Base-by-base conservation (phyloP, 2,888 invertebrate species). In the Leucoma salicis region DNA sequence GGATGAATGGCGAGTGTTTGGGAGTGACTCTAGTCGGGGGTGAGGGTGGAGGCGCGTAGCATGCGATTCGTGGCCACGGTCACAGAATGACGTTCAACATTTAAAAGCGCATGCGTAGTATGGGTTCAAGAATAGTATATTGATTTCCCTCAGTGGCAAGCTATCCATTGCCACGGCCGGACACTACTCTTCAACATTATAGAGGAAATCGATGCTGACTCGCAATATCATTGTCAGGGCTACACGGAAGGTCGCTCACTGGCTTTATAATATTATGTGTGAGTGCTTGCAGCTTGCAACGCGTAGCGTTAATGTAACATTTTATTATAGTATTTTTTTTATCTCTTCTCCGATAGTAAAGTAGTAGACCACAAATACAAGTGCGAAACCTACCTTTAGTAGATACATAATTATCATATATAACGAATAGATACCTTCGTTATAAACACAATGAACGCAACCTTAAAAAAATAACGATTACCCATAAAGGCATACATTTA, bases 121-220 rank as follows among this genome's bases (percentile, higher is more conserved):
- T 49, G 39, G 75, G 87, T 85, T 89, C 88, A 89, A 86, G 88
- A 88, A 79, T 82, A 72, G 41, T 16, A 35, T 69, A 87, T 88
- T 82, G 87, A 89, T 85, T 75, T 73, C 49, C 42, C 45, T 67
- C 68, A 81, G 78, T 78, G 68, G 65, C 46, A 51, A 50, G 60
- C 60, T 61, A 70, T 55, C 66, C 63, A 64, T 70, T 73, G 78
- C 80, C 78, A 80, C 55, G 78, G 75, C 59, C 78, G 78, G 79
- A 75, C 79, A 78, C 74, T 55, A 68, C 67, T 74, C 69, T 68
- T 68, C 62, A 60, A 57, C 54, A 50, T n/a, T 47, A 51, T 46
- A 53, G 45, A 52, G 62, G 60, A 67, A 70, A 73, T 79, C 78
- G 67, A 79, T 79, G 73, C 50, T 55, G 35, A 25, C 34, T 13